Conservation (phyloP, 2,888 invertebrate genomes). For the Ectemnius cavifrons region DNA sequence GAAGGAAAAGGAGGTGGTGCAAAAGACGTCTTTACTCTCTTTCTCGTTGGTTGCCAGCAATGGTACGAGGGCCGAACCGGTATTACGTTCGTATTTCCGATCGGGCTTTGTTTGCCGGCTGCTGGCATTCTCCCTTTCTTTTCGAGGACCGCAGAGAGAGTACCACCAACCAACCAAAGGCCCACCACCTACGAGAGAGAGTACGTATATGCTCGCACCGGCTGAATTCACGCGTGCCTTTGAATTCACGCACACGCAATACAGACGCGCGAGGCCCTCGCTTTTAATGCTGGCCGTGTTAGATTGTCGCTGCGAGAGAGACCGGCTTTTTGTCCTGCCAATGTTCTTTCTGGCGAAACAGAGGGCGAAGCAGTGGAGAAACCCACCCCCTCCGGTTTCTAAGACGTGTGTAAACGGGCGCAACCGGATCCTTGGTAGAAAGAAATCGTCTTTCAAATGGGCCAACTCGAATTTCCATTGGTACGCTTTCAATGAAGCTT, state of each 20-base stretch:
- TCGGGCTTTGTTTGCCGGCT: slow-evolving; percentile 46
- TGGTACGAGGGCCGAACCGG: slow-evolving; percentile 16
- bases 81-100: slow-evolving; percentile 49
- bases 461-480: too few species aligned
- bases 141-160: slow-evolving; percentile 1
- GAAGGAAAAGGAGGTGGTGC: too few species aligned
- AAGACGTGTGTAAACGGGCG: too few species aligned
- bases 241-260: slow-evolving; percentile 28
- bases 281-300: slow-evolving; percentile 26
- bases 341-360: slow-evolving; percentile 25
- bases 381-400: too few species aligned
- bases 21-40: too few species aligned
- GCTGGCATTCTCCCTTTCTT: slow-evolving; percentile 49
- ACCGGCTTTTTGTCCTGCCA: slow-evolving; percentile 26
- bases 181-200: too few species aligned
- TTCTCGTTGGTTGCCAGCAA: slow-evolving; percentile 22
- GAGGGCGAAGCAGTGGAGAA: too few species aligned
- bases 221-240: slow-evolving; percentile 45
- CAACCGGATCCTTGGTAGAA: too few species aligned
- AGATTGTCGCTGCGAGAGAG: slow-evolving; percentile 9
- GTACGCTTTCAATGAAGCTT: too few species aligned
- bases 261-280: too few species aligned
- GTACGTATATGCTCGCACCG: neutral
- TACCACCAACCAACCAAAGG: neutral
- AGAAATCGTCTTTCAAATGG: too few species aligned